Evolutionary conservation across 2,113 vertebrate species (phyloP).

Genomic region (Salvelinus namaycush): DNA sequence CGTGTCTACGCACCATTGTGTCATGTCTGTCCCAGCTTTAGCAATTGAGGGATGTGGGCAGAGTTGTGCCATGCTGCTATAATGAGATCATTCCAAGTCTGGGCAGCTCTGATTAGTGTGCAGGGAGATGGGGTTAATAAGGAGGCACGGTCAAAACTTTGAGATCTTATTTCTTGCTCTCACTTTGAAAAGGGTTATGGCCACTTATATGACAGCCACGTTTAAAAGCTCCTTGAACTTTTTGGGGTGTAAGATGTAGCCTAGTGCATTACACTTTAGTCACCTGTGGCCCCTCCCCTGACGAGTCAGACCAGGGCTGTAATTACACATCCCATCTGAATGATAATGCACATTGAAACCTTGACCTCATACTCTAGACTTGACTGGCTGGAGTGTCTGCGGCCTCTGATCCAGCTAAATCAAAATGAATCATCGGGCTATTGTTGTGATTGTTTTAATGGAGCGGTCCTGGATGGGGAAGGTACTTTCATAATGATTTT

Average conservation of each 20-base stretch:
- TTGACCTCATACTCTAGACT: slow-evolving; percentile 5
- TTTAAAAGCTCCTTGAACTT: not conserved
- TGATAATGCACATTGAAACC: no score
- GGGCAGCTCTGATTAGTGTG: not conserved
- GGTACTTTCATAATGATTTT: slow-evolving; percentile 25
- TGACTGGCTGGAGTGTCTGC: slow-evolving; percentile 24
- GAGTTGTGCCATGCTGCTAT: not conserved
- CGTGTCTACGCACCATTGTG: not conserved
- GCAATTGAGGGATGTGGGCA: not conserved
- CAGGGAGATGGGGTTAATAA: not conserved
- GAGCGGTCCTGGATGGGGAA: slow-evolving; percentile 8
- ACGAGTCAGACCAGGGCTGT: not conserved
- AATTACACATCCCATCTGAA: not conserved
- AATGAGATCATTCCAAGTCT: not conserved
- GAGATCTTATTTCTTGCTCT: no score
- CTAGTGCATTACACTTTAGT: not conserved
- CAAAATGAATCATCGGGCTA: not conserved
- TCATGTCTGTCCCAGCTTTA: not conserved
- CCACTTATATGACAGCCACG: not conserved
- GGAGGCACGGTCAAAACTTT: not conserved
- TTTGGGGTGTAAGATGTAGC: not conserved
- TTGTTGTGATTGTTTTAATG: slow-evolving; percentile 12
- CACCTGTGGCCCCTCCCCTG: not conserved
- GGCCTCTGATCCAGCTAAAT: not conserved
- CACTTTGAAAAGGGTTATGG: not conserved